Base-by-base conservation (phyloP, 2,888 invertebrate genomes). In the Amblyjoppa fuscipennis region DNA sequence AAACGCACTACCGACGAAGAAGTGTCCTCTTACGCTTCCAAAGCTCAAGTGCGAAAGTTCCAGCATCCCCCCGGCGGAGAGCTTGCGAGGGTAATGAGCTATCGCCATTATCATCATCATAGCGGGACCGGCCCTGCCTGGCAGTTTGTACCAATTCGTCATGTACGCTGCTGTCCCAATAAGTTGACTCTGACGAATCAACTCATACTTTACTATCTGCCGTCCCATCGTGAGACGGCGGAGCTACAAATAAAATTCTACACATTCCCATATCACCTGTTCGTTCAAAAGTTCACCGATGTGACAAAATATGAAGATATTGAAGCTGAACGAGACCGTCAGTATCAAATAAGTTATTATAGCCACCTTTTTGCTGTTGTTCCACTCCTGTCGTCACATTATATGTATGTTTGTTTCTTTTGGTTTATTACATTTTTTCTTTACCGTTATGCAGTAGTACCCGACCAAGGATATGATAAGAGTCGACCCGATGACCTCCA, bases 401-500 rank as follows among this genome's bases (percentile, higher is more conserved):
- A 34, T 34, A 5, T 34, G 4, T 4, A 34, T 34, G 20, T 20
- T 20, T 20, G 20, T 20, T 5, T 34, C 4, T 34, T 34, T 34
- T 5, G 20, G 20, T 20, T 34, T 5, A 34, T 34, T 34, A 0
- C 4, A 34, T 34, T 3, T 4, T n/a, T 83, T 71, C 38, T 69
- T 38, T 90, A 92, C 92, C 90, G 88, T 90, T 9, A 92, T 89
- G 34, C 34, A 34, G 4, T 34, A 34, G 34, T 34, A 34, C 34
- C 5, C 34, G 0, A 34, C 5, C 34, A 34, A 91, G 49, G 92
- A 93, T 77, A 92, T 92, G 31, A 91, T 90, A 66, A 92, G 31
- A 3, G 92, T 92, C 71, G 91, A 91, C 0, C 90, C 91, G 0
- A 93, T 71, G 13, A 92, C 77, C 83, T 93, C 92, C 6, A 92